A percentile compares a stretch with the other conserved stretches of the same genome.
Evolutionary conservation across 2,888 invertebrate species (phyloP).

Genomic region (Oxytorus armatus): DNA sequence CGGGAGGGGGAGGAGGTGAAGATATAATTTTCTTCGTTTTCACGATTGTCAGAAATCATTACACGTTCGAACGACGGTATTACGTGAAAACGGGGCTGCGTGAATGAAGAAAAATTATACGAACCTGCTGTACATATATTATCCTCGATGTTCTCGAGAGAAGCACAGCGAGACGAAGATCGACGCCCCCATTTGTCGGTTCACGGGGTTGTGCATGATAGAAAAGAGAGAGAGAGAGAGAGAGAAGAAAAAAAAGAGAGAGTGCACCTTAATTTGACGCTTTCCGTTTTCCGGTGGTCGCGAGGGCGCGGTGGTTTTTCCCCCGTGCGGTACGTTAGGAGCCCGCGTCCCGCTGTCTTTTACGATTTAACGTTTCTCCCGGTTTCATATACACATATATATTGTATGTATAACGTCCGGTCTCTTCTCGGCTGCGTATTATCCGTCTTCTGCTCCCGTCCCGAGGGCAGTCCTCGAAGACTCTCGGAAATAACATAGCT

Average conservation of each 20-base stretch:
- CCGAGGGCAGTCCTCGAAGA: slow-evolving; percentile 23
- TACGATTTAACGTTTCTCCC: slow-evolving; percentile 60
- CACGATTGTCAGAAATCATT: slow-evolving; percentile 69
- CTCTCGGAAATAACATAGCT: slow-evolving; percentile 33
- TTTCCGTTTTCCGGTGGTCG: slow-evolving; percentile 71
- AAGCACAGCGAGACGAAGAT: slow-evolving; percentile 67
- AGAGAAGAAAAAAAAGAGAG: slow-evolving; percentile 14
- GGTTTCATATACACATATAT: slow-evolving; percentile 10
- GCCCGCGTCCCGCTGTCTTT: slow-evolving; percentile 35
- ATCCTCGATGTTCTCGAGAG: slow-evolving; percentile 47
- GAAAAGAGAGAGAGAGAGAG: slow-evolving; percentile 20
- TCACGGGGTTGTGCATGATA: slow-evolving; percentile 46
- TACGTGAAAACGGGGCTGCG: slow-evolving; percentile 66
- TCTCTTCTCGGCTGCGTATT: not conserved
- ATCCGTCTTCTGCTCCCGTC: not conserved
- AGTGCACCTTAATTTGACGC: slow-evolving; percentile 71
- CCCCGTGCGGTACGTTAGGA: slow-evolving; percentile 9
- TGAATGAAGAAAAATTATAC: slow-evolving; percentile 60
- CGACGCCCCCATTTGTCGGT: slow-evolving; percentile 66
- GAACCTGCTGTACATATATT: slow-evolving; percentile 13
- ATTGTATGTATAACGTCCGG: slow-evolving; percentile 34
- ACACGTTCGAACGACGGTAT: slow-evolving; percentile 60
- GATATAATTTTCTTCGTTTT: slow-evolving; percentile 67
- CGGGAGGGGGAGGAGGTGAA: not conserved
- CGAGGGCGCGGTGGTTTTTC: slow-evolving; percentile 68